Conservation (phyloP, 2,113 vertebrate genomes). For the Eubucco bourcierii region DNA sequence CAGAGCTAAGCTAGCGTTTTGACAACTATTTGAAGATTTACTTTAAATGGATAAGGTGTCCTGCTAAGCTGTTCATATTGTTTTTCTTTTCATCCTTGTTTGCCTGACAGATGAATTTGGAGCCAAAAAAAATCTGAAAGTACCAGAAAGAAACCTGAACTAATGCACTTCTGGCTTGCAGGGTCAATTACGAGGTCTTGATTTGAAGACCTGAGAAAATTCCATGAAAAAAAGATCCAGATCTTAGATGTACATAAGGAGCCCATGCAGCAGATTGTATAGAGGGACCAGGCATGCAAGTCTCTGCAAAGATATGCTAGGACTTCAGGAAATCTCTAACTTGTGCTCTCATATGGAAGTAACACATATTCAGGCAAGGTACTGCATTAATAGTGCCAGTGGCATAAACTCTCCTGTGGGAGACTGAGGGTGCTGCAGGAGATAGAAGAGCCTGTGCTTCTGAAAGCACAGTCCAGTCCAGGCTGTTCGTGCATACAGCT, state of each 20-base stretch:
- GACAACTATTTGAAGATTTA: constrained; percentile 32
- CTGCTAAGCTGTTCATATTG: constrained; percentile 23
- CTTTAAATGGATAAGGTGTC: constrained; percentile 48
- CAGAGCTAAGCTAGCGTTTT: constrained; percentile 49
- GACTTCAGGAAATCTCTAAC: neutral
- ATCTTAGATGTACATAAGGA: neutral
- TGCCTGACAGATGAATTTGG: constrained; percentile 8
- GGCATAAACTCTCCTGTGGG: neutral
- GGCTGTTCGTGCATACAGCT: neutral
- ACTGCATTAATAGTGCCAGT: neutral
- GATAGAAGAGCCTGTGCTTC: neutral
- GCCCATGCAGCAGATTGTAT: neutral
- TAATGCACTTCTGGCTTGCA: neutral
- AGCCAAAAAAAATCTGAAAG: constrained; percentile 7
- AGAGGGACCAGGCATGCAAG: neutral
- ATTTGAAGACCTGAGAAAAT: neutral
- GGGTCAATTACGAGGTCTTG: constrained; percentile 1
- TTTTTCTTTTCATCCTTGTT: constrained; percentile 15
- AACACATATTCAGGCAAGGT: neutral
- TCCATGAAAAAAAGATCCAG: neutral
- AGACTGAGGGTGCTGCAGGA: neutral
- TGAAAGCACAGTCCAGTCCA: neutral
- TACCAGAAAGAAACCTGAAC: neutral
- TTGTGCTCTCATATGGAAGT: neutral
- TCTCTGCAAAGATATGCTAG: neutral